A percentile compares a stretch with the other conserved stretches of the same genome.
These are phyloP conservation scores for Whitmania pigra DNA, from an alignment of 1,140 invertebrate species.

Conservation along the genomic window DNA sequence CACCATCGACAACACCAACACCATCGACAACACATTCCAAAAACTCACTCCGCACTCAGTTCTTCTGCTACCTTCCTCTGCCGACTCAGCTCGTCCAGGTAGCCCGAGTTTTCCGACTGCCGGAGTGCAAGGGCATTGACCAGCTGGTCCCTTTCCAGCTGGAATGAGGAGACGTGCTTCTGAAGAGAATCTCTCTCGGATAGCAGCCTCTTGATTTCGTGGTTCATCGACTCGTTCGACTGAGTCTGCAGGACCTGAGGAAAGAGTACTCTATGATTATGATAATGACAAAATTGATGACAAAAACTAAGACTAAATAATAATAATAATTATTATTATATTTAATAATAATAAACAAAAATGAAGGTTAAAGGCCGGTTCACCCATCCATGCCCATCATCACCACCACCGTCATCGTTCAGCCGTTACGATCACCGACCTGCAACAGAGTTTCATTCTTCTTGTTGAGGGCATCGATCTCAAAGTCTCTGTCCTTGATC, in stretches of 20 bases:
- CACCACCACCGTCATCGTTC: no score
- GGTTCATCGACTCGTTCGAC: constrained; percentile 25
- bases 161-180: constrained; percentile 36
- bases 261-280: no score
- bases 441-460: constrained; percentile 41
- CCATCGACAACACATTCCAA: no score
- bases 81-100: constrained; percentile 67
- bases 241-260: constrained; percentile 12
- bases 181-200: constrained; percentile 39
- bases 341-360: no score
- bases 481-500: constrained; percentile 44
- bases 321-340: no score
- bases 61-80: not conserved
- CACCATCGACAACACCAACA: no score
- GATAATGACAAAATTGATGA: not conserved
- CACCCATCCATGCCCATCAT: no score
- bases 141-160: constrained; percentile 58
- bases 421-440: constrained; percentile 23
- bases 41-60: no score
- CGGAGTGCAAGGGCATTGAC: constrained; percentile 61
- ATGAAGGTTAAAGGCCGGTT: no score
- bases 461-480: constrained; percentile 42
- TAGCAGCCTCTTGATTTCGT: constrained; percentile 32
- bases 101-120: constrained; percentile 66
- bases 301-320: no score